Conservation (phyloP, 2,797 vertebrate genomes). For the Gymnodraco acuticeps region DNA sequence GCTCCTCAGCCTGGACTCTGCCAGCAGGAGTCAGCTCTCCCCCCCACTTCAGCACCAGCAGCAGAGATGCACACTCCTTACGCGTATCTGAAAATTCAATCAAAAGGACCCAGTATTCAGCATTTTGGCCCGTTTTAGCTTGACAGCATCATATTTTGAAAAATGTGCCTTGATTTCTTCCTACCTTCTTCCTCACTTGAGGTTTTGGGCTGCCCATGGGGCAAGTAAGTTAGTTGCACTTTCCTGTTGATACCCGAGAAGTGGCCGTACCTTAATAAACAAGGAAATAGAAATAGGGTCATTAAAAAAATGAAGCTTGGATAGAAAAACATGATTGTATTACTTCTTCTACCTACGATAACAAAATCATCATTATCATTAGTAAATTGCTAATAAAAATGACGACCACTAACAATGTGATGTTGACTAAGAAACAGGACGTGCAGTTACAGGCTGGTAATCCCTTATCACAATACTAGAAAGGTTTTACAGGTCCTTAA, state of each 20-base stretch:
- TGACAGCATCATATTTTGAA: accelerated
- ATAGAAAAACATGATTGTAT: background rate
- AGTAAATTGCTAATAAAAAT: background rate
- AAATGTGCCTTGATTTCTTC: background rate
- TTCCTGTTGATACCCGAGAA: conserved; percentile 99
- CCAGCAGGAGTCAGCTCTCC: conserved; percentile 96
- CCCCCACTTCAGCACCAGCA: conserved; percentile 97
- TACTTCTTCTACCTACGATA: background rate
- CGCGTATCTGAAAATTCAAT: conserved; percentile 82
- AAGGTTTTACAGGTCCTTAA: no score
- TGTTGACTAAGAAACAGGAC: background rate
- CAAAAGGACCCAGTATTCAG: background rate
- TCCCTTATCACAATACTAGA: no score
- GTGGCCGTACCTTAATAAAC: conserved; percentile 92
- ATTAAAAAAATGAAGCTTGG: background rate
- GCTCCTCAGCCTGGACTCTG: conserved; percentile 95
- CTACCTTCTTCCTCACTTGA: conserved; percentile 96
- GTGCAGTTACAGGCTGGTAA: background rate
- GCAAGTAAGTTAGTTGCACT: conserved; percentile 96
- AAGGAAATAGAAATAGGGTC: background rate
- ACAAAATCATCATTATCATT: background rate
- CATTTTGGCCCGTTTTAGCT: background rate
- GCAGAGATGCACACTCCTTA: conserved; percentile 88
- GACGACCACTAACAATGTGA: background rate
- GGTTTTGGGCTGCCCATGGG: conserved; percentile 93